These are phyloP conservation scores for Andricus grossulariae DNA, from an alignment of 1,140 invertebrate species.

Conservation along the genomic window DNA sequence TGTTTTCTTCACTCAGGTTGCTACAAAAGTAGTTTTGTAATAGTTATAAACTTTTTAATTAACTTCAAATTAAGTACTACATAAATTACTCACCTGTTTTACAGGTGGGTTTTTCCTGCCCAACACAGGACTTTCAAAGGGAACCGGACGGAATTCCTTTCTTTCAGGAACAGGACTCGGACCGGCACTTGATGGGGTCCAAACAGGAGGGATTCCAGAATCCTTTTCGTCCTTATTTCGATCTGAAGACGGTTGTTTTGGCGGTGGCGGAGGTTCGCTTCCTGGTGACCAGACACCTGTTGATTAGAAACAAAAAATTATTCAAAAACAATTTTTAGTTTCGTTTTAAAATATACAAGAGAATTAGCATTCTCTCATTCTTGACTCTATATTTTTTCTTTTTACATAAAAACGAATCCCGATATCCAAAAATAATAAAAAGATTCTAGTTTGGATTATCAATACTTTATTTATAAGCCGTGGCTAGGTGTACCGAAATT, in stretches of 20 bases:
- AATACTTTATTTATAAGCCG: too few species aligned
- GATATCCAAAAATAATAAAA: too few species aligned
- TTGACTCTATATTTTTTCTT: too few species aligned
- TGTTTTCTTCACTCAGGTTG: too few species aligned
- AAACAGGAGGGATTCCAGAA: slow-evolving; percentile 81
- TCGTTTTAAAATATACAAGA: not conserved
- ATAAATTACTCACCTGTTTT: slow-evolving; percentile 49
- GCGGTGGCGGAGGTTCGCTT: slow-evolving; percentile 68
- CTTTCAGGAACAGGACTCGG: slow-evolving; percentile 80
- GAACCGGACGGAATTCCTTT: slow-evolving; percentile 86
- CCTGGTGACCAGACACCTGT: slow-evolving; percentile 76
- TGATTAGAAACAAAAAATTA: slow-evolving; percentile 41
- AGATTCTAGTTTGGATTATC: too few species aligned
- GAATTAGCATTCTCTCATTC: not conserved
- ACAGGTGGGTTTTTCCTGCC: slow-evolving; percentile 73
- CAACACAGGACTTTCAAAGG: slow-evolving; percentile 84
- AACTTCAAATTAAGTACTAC: not conserved
- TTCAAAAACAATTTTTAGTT: not conserved
- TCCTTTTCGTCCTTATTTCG: slow-evolving; percentile 66
- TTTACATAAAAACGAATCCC: too few species aligned
- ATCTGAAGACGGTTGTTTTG: slow-evolving; percentile 75
- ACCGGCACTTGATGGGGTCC: slow-evolving; percentile 83
- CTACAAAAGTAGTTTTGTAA: too few species aligned
- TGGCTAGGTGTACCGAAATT: too few species aligned
- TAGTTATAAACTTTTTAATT: too few species aligned